Evolutionary conservation across 2,888 invertebrate genomes (phyloP).

Genomic region (Zygaena filipendulae): DNA sequence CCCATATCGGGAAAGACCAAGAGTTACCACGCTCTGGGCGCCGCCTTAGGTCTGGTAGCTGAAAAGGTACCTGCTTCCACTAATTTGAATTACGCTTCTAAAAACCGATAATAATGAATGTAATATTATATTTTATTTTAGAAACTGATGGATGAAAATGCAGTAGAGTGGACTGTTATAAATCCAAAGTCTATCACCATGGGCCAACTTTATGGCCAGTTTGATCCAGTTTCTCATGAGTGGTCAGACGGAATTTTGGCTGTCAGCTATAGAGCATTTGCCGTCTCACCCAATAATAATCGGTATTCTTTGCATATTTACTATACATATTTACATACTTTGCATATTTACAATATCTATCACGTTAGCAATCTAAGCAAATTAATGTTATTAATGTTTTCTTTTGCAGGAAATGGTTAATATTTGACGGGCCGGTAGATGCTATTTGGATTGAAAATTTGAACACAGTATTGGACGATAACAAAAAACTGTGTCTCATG

Average conservation of each 20-base stretch:
- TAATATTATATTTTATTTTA: slow-evolving; percentile 24
- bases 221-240: slow-evolving; percentile 92
- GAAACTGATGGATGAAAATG: slow-evolving; percentile 78
- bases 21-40: slow-evolving; percentile 81
- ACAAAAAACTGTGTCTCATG: slow-evolving; percentile 94
- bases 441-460: slow-evolving; percentile 96
- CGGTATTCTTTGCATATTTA: slow-evolving; percentile 50
- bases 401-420: slow-evolving; percentile 85
- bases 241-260: slow-evolving; percentile 91
- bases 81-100: too few relatives aligned
- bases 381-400: too few relatives aligned
- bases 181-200: slow-evolving; percentile 95
- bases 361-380: too few relatives aligned
- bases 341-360: too few relatives aligned
- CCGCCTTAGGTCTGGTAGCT: slow-evolving; percentile 77
- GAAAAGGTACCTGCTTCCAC: slow-evolving; percentile 74
- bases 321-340: too few relatives aligned
- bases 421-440: slow-evolving; percentile 95
- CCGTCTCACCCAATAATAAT: slow-evolving; percentile 76
- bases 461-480: slow-evolving; percentile 94
- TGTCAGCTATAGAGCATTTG: slow-evolving; percentile 81
- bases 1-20: slow-evolving; percentile 92
- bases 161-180: slow-evolving; percentile 79
- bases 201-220: slow-evolving; percentile 94
- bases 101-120: neutral